Evolutionary conservation across 2,113 vertebrate genomes (phyloP).

Genomic region (Motacilla tschutschensis): DNA sequence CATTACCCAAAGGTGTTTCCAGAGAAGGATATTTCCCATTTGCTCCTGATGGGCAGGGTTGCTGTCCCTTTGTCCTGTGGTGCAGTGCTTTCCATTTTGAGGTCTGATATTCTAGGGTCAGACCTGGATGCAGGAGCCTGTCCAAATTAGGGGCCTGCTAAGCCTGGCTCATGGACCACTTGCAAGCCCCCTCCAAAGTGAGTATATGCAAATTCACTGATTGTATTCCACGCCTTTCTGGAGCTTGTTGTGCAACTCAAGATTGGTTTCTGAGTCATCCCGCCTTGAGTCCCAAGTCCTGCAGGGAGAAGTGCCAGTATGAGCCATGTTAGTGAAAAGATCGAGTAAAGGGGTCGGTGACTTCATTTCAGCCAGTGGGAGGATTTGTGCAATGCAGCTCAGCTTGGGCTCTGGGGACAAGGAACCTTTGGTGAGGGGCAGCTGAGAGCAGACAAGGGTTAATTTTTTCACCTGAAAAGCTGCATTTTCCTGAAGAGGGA

Average conservation of each 20-base stretch:
- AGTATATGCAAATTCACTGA: not conserved
- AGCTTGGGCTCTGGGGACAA: not conserved
- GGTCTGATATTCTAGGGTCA: not conserved
- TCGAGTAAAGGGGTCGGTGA: not conserved
- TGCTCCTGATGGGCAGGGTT: not conserved
- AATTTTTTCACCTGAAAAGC: not conserved
- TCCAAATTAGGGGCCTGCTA: not conserved
- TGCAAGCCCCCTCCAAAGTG: not conserved
- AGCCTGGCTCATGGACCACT: not conserved
- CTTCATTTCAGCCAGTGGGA: not conserved
- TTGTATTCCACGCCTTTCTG: not conserved
- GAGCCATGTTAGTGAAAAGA: not conserved
- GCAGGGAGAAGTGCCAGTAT: not conserved
- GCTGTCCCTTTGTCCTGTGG: fast-evolving
- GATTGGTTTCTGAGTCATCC: not conserved
- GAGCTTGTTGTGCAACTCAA: not conserved
- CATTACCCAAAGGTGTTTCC: not conserved
- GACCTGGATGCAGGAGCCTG: not conserved
- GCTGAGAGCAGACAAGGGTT: not conserved
- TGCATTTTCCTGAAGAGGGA: not conserved
- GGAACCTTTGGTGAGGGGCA: not conserved
- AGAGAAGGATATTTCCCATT: not conserved
- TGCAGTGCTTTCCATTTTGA: not conserved
- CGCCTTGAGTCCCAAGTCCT: not conserved
- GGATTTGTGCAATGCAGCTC: not conserved